Base-by-base conservation (phyloP, 2,113 vertebrate species). In the Xenopus laevis region DNA sequence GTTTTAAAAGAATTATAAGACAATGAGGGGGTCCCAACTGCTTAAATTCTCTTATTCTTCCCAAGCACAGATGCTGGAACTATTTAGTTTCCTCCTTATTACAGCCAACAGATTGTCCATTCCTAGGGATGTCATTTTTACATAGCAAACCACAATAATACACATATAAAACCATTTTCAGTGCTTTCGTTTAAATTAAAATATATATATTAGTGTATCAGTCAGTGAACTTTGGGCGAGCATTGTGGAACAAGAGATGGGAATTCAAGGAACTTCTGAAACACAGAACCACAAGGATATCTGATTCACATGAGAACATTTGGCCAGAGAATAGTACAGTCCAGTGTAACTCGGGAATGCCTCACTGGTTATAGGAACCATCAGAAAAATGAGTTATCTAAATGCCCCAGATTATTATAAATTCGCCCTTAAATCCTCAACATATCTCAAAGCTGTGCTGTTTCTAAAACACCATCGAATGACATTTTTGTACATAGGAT, bases 1-100 rank as follows among this genome's bases (percentile, higher is more conserved):
- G 97, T 91, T 94, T 93, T 96, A 93, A 96, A 95, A 92, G 87
- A 89, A 92, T 92, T 91, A 83, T 90, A 92, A 87, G 90, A 93
- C 90, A 87, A 89, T 91, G 88, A 92, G 94, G 91, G 91, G 82
- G 86, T 84, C 87, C 89, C 83, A 81, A 83, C 80, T 79, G 84
- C 88, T 40, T 7, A 91, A 95, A 93, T 93, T 90, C 87, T 94
- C 92, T 92, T 82, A 59, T 66, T 63, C 68, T 55, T 53, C 27
- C 79, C 86, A 89, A 82, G 78, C 71, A 47, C 78, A 76, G 61
- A 76, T 63, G 60, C 58, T 76, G 50, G 61, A 63, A 63, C 64
- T 63, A 67, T 70, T 59, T 70, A n/a, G 33, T 60, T 70, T 70
- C 47, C 33, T 40, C 33, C 33, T 40, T 23, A 27, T 76, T 64